phyloP scores from a whole-genome alignment of 2,113 vertebrate genomes.

The Xerus inauris region DNA sequence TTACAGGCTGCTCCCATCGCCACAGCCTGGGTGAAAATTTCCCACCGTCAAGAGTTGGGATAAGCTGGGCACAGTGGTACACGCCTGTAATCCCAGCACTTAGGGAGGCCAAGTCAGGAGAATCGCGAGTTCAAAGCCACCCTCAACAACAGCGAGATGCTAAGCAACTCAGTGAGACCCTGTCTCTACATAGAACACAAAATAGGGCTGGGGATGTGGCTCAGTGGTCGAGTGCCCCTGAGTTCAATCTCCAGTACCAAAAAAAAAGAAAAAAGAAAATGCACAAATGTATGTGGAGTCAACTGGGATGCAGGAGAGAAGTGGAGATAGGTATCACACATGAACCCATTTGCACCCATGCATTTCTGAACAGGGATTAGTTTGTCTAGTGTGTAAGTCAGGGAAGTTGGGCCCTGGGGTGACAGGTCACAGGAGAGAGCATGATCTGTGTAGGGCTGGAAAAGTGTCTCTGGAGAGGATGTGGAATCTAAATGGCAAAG shows the following conservation, averaged over 20 bases:
- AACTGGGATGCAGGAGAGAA: neutral
- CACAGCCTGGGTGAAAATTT: neutral
- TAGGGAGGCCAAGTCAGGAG: no score
- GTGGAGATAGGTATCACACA: neutral
- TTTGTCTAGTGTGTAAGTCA: constrained; percentile 6
- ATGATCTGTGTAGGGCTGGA: neutral
- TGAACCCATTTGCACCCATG: neutral
- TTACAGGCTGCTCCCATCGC: neutral
- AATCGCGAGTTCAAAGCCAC: no score
- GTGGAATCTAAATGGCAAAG: neutral
- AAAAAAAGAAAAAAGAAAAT: no score
- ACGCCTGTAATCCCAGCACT: no score
- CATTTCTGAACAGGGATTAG: neutral
- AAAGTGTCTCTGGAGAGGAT: neutral
- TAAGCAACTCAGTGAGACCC: no score
- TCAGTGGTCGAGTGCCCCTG: no score
- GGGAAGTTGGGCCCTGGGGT: neutral
- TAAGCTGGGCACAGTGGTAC: no score
- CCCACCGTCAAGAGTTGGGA: neutral
- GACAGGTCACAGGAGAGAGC: neutral
- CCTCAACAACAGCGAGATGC: no score
- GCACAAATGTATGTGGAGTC: neutral
- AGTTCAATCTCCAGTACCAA: no score
- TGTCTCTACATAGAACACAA: no score
- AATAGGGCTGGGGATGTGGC: no score